Evolutionary conservation across 2,113 vertebrate species (phyloP).

Genomic region (Ibidorhyncha struthersii): DNA sequence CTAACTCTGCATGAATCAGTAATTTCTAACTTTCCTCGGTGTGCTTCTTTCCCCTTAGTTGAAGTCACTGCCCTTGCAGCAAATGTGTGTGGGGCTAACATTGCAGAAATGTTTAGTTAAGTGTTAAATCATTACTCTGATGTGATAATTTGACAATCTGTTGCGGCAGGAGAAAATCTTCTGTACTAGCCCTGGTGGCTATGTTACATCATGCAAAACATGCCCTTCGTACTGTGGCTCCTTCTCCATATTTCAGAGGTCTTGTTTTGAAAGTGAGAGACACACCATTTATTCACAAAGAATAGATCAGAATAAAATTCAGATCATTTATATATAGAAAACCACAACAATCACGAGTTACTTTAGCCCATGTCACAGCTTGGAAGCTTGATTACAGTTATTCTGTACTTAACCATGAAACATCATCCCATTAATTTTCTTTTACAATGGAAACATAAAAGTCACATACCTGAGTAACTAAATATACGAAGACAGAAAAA

Average conservation of each 20-base stretch:
- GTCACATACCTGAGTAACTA: background rate
- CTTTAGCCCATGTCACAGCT: background rate
- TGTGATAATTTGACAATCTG: constrained; percentile 41
- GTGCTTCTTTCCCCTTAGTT: background rate
- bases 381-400: constrained; percentile 5
- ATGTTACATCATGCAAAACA: background rate
- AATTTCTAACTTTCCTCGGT: background rate
- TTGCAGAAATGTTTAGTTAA: constrained; percentile 33
- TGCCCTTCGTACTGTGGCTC: background rate
- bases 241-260: background rate
- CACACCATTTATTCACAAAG: background rate
- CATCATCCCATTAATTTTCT: background rate
- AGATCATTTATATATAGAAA: constrained; percentile 23
- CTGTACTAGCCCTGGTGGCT: background rate
- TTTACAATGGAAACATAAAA: background rate
- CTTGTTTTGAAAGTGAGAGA: background rate
- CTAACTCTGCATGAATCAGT: background rate
- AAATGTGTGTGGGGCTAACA: background rate
- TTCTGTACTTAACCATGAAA: background rate
- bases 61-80: background rate
- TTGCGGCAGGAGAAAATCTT: constrained; percentile 20
- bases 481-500: background rate
- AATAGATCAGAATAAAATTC: constrained; percentile 9
- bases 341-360: background rate
- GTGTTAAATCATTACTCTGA: background rate